These are phyloP conservation scores for Tetrao urogallus DNA, from an alignment of 2,113 vertebrate species.

Conservation along the genomic window DNA sequence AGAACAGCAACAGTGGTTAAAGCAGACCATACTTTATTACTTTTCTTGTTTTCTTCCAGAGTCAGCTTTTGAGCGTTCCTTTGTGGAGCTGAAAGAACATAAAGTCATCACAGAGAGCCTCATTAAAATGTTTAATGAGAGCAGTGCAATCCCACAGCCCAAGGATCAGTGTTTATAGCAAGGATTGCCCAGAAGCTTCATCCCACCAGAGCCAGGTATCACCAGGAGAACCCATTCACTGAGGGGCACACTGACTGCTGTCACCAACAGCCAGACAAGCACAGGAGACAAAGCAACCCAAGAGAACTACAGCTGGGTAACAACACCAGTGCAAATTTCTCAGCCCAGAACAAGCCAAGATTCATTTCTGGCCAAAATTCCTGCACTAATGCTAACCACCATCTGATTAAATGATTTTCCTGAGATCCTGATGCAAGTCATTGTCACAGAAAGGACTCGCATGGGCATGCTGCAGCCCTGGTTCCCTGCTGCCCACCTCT, in stretches of 20 bases:
- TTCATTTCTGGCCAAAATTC: background rate
- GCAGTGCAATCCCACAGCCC: fast-evolving
- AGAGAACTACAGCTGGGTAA: fast-evolving
- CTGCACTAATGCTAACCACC: fast-evolving
- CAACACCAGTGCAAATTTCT: background rate
- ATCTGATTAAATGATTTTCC: background rate
- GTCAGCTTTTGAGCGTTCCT: background rate
- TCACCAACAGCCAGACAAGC: background rate
- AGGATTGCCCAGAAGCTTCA: background rate
- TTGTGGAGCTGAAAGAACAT: background rate
- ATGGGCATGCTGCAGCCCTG: background rate
- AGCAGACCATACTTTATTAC: background rate
- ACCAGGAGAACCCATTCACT: fast-evolving
- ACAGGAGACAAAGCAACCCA: background rate
- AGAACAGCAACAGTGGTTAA: background rate
- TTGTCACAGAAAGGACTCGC: background rate
- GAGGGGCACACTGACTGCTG: background rate
- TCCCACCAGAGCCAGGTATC: background rate
- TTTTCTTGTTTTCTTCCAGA: background rate
- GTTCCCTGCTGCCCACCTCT: background rate
- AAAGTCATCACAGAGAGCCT: background rate
- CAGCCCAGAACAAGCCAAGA: background rate
- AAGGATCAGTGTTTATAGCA: background rate
- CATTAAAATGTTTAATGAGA: fast-evolving
- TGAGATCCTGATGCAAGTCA: background rate